These are phyloP conservation scores for Casuarius casuarius DNA, from an alignment of 2,113 vertebrate species.

Conservation along the genomic window DNA sequence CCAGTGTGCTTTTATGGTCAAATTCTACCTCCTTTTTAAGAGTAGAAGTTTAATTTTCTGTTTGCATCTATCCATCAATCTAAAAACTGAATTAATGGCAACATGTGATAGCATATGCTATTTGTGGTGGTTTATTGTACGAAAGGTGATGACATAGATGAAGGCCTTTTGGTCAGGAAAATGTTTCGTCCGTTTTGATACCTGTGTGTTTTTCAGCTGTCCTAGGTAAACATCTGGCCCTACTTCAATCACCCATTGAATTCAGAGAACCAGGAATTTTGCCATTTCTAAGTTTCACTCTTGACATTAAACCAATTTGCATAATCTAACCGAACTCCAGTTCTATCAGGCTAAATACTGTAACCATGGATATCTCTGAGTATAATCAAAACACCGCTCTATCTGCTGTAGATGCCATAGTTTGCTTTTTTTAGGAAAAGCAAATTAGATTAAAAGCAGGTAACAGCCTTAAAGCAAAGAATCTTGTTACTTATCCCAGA, in stretches of 20 bases:
- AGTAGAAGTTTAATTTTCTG: slow-evolving; percentile 13
- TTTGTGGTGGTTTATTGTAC: background rate
- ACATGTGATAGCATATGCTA: background rate
- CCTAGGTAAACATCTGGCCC: background rate
- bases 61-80: slow-evolving; percentile 15
- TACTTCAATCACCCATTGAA: background rate
- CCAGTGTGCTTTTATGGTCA: background rate
- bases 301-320: background rate
- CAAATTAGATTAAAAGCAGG: background rate
- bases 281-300: background rate
- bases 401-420: background rate
- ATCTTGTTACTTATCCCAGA: background rate
- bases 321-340: background rate
- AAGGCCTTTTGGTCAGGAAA: background rate
- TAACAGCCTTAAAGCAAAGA: background rate
- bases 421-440: background rate
- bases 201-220: background rate
- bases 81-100: slow-evolving; percentile 2
- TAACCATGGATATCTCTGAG: background rate
- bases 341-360: background rate
- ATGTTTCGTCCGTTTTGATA: background rate
- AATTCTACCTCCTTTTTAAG: background rate
- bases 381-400: background rate
- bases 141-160: background rate
- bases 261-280: background rate